phyloP scores from a whole-genome alignment of 23 tunicate genomes.

The Trididemnum nubilum region DNA sequence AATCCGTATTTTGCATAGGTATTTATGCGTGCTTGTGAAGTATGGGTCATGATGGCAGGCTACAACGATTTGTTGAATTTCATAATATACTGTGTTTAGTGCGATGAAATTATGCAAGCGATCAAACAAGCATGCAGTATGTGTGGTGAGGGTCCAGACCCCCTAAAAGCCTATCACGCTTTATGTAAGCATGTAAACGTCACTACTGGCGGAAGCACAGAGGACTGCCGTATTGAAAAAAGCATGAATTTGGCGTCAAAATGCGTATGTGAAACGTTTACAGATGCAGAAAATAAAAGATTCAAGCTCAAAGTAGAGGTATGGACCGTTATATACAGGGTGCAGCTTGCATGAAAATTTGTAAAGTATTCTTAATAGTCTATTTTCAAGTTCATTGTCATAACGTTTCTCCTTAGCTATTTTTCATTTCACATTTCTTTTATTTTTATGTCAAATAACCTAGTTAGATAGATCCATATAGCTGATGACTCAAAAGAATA shows the following conservation, averaged over 20 bases:
- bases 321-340: not conserved
- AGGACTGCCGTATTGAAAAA: not conserved
- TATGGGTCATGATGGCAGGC: too few relatives aligned
- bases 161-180: constrained; percentile 50
- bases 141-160: constrained; percentile 61
- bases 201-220: not conserved
- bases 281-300: constrained; percentile 26
- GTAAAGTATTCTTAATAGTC: too few relatives aligned
- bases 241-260: not conserved
- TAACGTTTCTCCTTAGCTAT: too few relatives aligned
- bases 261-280: constrained; percentile 1
- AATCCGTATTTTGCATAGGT: too few relatives aligned
- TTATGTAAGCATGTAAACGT: constrained; percentile 53
- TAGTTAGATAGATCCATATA: too few relatives aligned
- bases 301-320: constrained; percentile 9
- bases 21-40: too few relatives aligned
- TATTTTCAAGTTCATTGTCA: too few relatives aligned
- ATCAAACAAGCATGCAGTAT: constrained; percentile 62
- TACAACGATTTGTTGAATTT: too few relatives aligned
- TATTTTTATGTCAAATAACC: too few relatives aligned
- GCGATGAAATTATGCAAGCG: constrained; percentile 84
- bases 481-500: too few relatives aligned
- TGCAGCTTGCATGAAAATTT: too few relatives aligned
- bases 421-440: too few relatives aligned
- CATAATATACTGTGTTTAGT: constrained; percentile 8